A percentile compares a stretch with the other conserved stretches of the same genome.
Conservation (phyloP, 1,140 invertebrate species). For the Scaptodrosophila lebanonensis region DNA sequence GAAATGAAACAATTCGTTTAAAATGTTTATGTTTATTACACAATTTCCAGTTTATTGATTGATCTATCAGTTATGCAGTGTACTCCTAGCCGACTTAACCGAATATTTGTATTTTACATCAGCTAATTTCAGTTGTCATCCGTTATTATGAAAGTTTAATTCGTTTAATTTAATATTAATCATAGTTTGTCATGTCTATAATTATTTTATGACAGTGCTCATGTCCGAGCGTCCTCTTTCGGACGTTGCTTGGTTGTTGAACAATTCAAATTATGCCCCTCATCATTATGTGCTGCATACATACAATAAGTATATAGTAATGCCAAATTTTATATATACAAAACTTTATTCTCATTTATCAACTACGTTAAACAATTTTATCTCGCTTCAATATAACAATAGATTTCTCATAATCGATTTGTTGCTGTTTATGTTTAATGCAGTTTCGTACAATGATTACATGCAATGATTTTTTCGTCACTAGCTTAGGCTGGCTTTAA, state of each 20-base stretch:
- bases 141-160: slow-evolving; percentile 24
- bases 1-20: not conserved
- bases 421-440: slow-evolving; percentile 52
- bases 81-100: slow-evolving; percentile 53
- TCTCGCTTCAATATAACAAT: slow-evolving; percentile 63
- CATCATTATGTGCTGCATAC: slow-evolving; percentile 62
- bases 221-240: slow-evolving; percentile 5
- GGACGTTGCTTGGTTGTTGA: slow-evolving; percentile 11
- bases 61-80: slow-evolving; percentile 57
- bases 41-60: slow-evolving; percentile 66
- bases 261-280: slow-evolving; percentile 59
- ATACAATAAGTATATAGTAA: too few relatives aligned
- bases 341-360: slow-evolving; percentile 70
- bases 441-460: slow-evolving; percentile 72
- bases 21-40: slow-evolving; percentile 42
- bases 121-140: slow-evolving; percentile 60
- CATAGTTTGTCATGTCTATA: slow-evolving; percentile 46
- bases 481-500: slow-evolving; percentile 33
- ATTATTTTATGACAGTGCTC: slow-evolving; percentile 54
- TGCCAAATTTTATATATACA: slow-evolving; percentile 71
- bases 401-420: slow-evolving; percentile 42
- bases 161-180: slow-evolving; percentile 33
- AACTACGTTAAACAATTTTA: slow-evolving; percentile 71
- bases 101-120: slow-evolving; percentile 58
- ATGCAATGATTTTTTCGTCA: slow-evolving; percentile 40